phyloP scores from a whole-genome alignment of 2,888 invertebrate species.

The Fragum whitleyi region DNA sequence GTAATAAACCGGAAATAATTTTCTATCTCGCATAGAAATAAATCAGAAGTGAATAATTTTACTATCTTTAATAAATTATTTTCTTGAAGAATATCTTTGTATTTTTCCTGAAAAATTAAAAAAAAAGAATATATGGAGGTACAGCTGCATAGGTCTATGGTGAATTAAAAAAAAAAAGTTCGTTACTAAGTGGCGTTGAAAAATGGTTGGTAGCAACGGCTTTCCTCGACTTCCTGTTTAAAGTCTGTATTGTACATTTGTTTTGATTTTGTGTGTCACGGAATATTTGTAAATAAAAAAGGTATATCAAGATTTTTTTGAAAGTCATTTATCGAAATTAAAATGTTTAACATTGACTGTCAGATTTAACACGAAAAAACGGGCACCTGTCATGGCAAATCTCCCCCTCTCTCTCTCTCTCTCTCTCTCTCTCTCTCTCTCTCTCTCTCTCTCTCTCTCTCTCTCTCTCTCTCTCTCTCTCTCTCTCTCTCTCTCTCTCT shows the following conservation, averaged over 20 bases:
- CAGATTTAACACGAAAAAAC: not conserved
- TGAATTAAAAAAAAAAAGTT: too few relatives aligned
- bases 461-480: constrained; percentile 14
- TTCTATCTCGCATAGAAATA: constrained; percentile 17
- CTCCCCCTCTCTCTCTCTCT: constrained; percentile 1
- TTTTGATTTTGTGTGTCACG: constrained; percentile 5
- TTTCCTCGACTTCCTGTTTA: constrained; percentile 8
- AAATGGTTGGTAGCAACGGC: constrained; percentile 64
- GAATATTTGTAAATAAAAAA: constrained; percentile 8
- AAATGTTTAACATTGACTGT: not conserved
- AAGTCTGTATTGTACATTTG: not conserved
- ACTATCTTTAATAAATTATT: too few relatives aligned
- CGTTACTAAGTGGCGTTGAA: constrained; percentile 44
- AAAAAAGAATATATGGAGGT: too few relatives aligned
- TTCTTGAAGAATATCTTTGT: too few relatives aligned
- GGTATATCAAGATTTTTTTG: not conserved
- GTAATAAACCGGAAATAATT: constrained; percentile 35
- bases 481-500: not conserved
- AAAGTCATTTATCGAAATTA: not conserved
- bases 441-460: constrained; percentile 15
- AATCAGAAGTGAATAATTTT: not conserved
- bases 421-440: constrained; percentile 16
- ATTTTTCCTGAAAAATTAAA: too few relatives aligned
- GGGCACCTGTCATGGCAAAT: constrained; percentile 6
- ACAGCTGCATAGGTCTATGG: too few relatives aligned